These are phyloP conservation scores for Gallinago undulata DNA, from an alignment of 2,113 vertebrate species.

Conservation along the genomic window DNA sequence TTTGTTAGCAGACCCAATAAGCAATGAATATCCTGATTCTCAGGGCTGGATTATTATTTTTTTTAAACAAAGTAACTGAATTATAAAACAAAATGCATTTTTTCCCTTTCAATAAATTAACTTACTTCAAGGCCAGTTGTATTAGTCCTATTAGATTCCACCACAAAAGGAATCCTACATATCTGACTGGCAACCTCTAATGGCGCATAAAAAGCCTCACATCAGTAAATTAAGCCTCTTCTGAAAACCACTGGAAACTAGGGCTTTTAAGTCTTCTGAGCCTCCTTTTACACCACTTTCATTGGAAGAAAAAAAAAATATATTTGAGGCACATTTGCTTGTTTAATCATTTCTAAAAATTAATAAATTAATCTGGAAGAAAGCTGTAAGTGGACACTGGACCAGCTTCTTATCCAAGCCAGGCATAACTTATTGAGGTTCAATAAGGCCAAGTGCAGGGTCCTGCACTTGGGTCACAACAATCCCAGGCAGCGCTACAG, in stretches of 20 bases:
- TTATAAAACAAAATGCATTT: neutral
- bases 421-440: no score
- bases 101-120: neutral
- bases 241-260: neutral
- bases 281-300: neutral
- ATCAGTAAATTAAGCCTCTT: neutral
- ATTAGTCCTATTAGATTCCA: slow-evolving; percentile 18
- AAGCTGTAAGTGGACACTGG: neutral
- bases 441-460: no score
- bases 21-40: neutral
- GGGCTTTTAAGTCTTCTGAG: neutral
- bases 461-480: no score
- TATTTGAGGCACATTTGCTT: neutral
- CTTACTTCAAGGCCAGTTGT: neutral
- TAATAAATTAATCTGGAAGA: neutral
- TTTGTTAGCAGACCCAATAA: neutral
- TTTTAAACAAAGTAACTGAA: neutral
- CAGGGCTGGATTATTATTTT: neutral
- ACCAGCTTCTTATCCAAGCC: neutral
- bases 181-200: neutral
- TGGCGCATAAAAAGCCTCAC: neutral
- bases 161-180: neutral
- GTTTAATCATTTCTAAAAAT: neutral
- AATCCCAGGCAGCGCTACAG: no score
- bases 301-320: neutral